A percentile compares a stretch with the other conserved stretches of the same genome.
These are phyloP conservation scores for Monarcha castaneiventris DNA, from an alignment of 2,113 vertebrate genomes.

Conservation along the genomic window DNA sequence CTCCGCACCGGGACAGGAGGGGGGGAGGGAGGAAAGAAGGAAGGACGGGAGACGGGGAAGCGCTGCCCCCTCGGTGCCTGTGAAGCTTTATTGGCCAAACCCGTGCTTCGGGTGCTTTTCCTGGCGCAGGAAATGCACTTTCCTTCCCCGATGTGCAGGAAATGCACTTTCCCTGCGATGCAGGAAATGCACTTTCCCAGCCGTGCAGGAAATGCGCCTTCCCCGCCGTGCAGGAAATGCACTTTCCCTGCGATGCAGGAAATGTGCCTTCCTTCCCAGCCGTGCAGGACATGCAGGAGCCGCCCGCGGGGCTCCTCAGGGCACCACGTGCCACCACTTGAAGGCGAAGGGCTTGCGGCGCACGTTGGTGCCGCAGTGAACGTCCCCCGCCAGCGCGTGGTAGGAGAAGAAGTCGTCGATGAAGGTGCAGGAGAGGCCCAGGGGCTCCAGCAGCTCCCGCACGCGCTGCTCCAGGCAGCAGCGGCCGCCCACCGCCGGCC, in stretches of 20 bases:
- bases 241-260: not conserved
- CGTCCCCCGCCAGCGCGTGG: slow-evolving; percentile 77
- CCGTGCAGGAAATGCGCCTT: too few species aligned
- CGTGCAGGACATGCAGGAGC: not conserved
- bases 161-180: not conserved
- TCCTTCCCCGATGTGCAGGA: too few species aligned
- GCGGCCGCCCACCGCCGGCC: slow-evolving; percentile 77
- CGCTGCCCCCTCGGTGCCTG: not conserved
- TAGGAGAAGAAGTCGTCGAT: slow-evolving; percentile 84
- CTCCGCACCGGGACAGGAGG: fast-evolving
- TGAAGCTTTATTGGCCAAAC: not conserved
- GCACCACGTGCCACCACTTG: slow-evolving; percentile 87
- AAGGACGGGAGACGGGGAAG: not conserved
- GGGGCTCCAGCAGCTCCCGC: slow-evolving; percentile 76
- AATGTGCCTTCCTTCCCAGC: not conserved
- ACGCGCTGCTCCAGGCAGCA: slow-evolving; percentile 84
- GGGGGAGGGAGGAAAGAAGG: too few species aligned
- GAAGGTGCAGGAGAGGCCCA: slow-evolving; percentile 84
- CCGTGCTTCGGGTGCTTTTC: not conserved
- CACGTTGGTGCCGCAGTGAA: slow-evolving; percentile 92
- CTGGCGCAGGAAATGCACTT: not conserved
- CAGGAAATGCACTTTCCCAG: not conserved
- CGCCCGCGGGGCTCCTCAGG: slow-evolving; percentile 28
- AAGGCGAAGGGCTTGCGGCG: slow-evolving; percentile 76
- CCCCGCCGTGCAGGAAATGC: not conserved